These are phyloP conservation scores for Sycobia sp. DNA, from an alignment of 1,140 invertebrate genomes.

Conservation along the genomic window DNA sequence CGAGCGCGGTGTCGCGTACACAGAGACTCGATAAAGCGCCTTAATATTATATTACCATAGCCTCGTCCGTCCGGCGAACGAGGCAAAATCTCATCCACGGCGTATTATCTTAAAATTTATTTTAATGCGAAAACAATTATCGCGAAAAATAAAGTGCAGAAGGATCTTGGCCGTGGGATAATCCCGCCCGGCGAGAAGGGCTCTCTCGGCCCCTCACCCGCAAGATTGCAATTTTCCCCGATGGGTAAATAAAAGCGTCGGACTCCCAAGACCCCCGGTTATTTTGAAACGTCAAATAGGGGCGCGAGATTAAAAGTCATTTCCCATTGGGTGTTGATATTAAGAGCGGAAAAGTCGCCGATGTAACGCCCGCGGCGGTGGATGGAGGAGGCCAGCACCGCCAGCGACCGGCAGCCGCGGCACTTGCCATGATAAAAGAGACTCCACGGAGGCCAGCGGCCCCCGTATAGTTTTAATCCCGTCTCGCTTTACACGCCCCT, in stretches of 20 bases:
- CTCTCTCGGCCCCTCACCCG: neutral
- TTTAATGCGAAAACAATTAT: neutral
- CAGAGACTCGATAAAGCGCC: too few species aligned
- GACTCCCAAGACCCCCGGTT: neutral
- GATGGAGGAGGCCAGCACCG: too few species aligned
- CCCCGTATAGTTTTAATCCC: slow-evolving; percentile 18
- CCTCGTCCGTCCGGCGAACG: too few species aligned
- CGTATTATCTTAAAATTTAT: too few species aligned
- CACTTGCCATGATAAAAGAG: slow-evolving; percentile 25
- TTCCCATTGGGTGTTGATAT: slow-evolving; percentile 19
- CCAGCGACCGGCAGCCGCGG: neutral
- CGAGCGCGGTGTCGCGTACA: too few species aligned
- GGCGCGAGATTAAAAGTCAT: slow-evolving; percentile 22
- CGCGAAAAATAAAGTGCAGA: neutral
- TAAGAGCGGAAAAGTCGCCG: slow-evolving; percentile 19
- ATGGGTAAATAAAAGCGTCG: slow-evolving; percentile 19
- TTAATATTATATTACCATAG: too few species aligned
- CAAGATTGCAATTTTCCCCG: slow-evolving; percentile 1
- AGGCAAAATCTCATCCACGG: too few species aligned
- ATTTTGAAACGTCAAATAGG: slow-evolving; percentile 15
- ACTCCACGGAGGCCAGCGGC: too few species aligned
- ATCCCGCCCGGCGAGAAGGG: neutral
- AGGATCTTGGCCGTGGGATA: neutral
- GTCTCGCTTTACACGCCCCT: neutral
- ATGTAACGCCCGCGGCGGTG: too few species aligned